These are phyloP conservation scores for Amphiprion percula DNA, from an alignment of 2,113 vertebrate genomes.

Conservation along the genomic window DNA sequence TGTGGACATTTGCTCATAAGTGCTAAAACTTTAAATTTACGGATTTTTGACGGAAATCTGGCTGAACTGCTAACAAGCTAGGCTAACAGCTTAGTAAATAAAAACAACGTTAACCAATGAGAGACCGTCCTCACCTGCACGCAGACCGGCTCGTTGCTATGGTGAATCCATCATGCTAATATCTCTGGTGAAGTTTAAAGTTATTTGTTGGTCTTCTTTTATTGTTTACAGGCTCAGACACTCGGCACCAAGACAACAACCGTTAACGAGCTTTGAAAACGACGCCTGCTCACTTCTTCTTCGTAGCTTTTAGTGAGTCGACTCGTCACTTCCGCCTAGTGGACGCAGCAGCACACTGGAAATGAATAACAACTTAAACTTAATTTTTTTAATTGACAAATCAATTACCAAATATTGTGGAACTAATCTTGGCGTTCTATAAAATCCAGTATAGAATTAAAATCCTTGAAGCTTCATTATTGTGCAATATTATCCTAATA, in stretches of 20 bases:
- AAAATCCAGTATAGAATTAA: too few species aligned
- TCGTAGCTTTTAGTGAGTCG: neutral
- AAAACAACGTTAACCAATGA: neutral
- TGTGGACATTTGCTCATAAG: too few species aligned
- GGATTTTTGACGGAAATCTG: neutral
- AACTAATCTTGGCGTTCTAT: too few species aligned
- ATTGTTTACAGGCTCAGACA: conserved; percentile 5
- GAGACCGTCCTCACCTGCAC: conserved; percentile 20
- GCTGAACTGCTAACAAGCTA: neutral
- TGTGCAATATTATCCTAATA: too few species aligned
- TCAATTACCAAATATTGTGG: too few species aligned
- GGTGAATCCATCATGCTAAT: neutral
- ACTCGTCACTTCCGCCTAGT: neutral
- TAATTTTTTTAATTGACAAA: too few species aligned
- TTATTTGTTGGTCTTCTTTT: fast-evolving
- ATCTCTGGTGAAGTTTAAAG: fast-evolving
- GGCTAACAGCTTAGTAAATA: neutral
- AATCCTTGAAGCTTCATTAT: too few species aligned
- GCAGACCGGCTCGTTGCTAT: neutral
- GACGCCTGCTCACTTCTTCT: conserved; percentile 52
- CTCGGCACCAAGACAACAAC: conserved; percentile 65
- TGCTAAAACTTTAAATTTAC: fast-evolving
- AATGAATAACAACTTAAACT: neutral
- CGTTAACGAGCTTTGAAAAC: conserved; percentile 77
- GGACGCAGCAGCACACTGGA: neutral